Evolutionary conservation across 1,140 invertebrate genomes (phyloP).

Genomic region (Amphibalanus amphitrite): DNA sequence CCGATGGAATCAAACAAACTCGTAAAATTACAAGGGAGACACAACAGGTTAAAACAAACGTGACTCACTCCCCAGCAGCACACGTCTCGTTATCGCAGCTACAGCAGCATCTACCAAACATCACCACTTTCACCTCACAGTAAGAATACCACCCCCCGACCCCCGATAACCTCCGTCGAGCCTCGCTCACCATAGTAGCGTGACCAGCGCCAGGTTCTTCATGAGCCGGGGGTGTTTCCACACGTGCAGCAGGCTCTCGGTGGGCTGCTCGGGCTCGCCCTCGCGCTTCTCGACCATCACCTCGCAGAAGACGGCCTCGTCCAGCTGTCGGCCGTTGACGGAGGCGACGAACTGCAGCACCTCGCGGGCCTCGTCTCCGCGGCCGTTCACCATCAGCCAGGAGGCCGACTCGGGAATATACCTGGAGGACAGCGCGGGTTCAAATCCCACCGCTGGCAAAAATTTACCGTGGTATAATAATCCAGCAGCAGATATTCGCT

Average conservation of each 20-base stretch:
- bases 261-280: background rate
- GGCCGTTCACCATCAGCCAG: slow-evolving; percentile 21
- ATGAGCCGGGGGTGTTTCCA: slow-evolving; percentile 14
- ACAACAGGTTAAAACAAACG: background rate
- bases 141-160: no score
- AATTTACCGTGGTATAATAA: no score
- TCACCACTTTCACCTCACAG: no score
- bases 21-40: background rate
- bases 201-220: slow-evolving; percentile 14
- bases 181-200: slow-evolving; percentile 17
- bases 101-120: no score
- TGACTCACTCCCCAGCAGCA: no score
- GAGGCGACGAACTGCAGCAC: slow-evolving; percentile 20
- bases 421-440: slow-evolving; percentile 10
- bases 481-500: no score
- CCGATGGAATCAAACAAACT: background rate
- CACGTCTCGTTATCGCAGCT: no score
- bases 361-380: slow-evolving; percentile 13
- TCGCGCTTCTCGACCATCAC: slow-evolving; percentile 11
- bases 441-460: no score
- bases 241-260: slow-evolving; percentile 10
- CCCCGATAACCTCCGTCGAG: no score
- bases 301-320: slow-evolving; percentile 11
- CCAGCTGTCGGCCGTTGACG: slow-evolving; percentile 19
- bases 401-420: slow-evolving; percentile 24